phyloP scores from a whole-genome alignment of 2,888 invertebrate species.

The Leptopilina syphax region DNA sequence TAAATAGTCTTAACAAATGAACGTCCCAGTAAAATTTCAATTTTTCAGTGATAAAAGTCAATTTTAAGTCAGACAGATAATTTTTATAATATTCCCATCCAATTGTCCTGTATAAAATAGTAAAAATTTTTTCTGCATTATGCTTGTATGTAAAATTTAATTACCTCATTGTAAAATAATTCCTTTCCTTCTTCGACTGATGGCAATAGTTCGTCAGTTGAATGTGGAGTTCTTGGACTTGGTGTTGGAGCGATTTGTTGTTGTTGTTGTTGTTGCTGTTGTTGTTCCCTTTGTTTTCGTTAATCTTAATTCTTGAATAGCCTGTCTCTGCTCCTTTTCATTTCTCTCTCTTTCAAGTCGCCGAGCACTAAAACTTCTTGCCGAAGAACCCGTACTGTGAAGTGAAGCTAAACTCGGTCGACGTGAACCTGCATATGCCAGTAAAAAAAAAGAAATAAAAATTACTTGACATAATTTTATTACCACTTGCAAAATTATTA shows the following conservation, averaged over 20 bases:
- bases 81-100: no score
- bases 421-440: constrained; percentile 83
- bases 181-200: constrained; percentile 89
- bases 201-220: constrained; percentile 89
- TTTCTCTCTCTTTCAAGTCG: constrained; percentile 89
- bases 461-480: neutral
- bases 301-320: constrained; percentile 85
- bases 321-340: constrained; percentile 87
- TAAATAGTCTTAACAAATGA: no score
- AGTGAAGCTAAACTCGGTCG: constrained; percentile 92
- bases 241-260: constrained; percentile 80
- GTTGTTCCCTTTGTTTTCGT: constrained; percentile 83
- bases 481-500: neutral
- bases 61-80: no score
- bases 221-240: constrained; percentile 89
- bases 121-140: no score
- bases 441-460: neutral
- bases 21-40: no score
- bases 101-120: no score
- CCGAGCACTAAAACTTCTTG: constrained; percentile 89
- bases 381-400: constrained; percentile 90
- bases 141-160: constrained; percentile 15
- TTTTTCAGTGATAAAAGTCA: no score
- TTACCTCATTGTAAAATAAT: constrained; percentile 77
- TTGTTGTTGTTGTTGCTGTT: constrained; percentile 77